Base-by-base conservation (phyloP, 2,113 vertebrate genomes). In the Nestor notabilis region DNA sequence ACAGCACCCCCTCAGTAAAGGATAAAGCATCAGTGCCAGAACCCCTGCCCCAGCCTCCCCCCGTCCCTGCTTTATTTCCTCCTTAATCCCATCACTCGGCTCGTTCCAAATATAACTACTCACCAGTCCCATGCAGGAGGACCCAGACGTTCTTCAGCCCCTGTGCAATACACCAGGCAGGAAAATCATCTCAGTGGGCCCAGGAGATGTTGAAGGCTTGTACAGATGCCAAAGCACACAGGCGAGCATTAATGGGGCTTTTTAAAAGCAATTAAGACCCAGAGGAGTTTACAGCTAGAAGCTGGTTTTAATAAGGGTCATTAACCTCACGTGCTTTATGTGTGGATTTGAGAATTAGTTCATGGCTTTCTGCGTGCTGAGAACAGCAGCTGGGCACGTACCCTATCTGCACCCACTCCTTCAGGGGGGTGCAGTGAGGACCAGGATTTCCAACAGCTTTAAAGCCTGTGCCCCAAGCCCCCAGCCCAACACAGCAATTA, bases 381-480 rank as follows among this genome's bases (percentile, higher is more conserved):
- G 68, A 56, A 3, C 0, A 2, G 64, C 87, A 65, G 81, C 92
- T 61, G 91, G 55, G 75, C 55, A 4, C 14, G 1, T 5, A 71
- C 82, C 58, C 39, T 68, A 0, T 12, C 92, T 89, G 90, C 70
- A 18, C 18, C 85, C 1, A 0, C 61, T 35, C 47, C 75, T 50
- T 33, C 39, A 1, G 50, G 9, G 18, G 1, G 9, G 1, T 74
- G 44, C 2, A 5, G 28, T 0, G 0, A 39, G 52, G 63, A 33
- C 17, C 35, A 10, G 35, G 35, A 43, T 35, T 56, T 52, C 44
- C 0, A 0, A 17, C 0, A 0, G 68, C 49, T 61, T 49, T 43
- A 31, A 43, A 47, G 58, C 5, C 56, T 10, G 9, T 13, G 49
- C 13, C 20, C 20, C 4, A 2, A 68, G 41, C 2, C 35, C 24